Evolutionary conservation across 1,140 invertebrate genomes (phyloP), one percentile per base, ranked within the genome.

Genomic region (Drosophila lacertosa): DNA sequence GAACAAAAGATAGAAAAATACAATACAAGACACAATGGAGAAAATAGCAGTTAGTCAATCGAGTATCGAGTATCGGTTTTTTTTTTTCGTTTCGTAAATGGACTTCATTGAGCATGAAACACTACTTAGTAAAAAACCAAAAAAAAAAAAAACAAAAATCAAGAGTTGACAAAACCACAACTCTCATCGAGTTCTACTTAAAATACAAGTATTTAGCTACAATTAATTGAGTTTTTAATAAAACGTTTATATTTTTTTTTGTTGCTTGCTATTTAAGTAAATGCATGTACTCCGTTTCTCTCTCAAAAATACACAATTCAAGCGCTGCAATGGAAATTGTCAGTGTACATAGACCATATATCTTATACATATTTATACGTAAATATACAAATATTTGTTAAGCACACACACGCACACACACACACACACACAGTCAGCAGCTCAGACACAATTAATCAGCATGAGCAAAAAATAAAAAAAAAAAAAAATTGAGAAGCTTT

Each of bases 241-340:
- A 83, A 74, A 74, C 37, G 48, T 57, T 75, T 24, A n/a, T n/a
- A n/a, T n/a, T n/a, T n/a, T n/a, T n/a, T n/a, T n/a, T n/a, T n/a
- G n/a, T 63, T 50, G 63, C 63, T 86, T 70, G 59, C 59, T 68
- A 47, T 63, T 48, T 64, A 84, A 82, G 77, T 86, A 86, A 86
- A 86, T 86, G 82, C 73, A 88, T 86, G 82, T 86, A 86, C 82
- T 86, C 82, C 74, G 77, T 69, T 65, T 74, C 65, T 64, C 65
- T 64, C 37, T 76, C 54, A 66, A 57, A 57, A 35, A 67, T 35
- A 70, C 62, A 51, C 50, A 65, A 55, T 55, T 62, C 53, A 35
- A 40, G 62, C 67, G 77, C 82, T 86, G 81, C 73, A 88, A 88
- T 60, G 48, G 62, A 63, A 70, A 40, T 65, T 63, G 35, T 78